A percentile compares a stretch with the other conserved stretches of the same genome.
These are phyloP conservation scores for Mizuhopecten yessoensis DNA, from an alignment of 1,140 invertebrate genomes.

Conservation along the genomic window DNA sequence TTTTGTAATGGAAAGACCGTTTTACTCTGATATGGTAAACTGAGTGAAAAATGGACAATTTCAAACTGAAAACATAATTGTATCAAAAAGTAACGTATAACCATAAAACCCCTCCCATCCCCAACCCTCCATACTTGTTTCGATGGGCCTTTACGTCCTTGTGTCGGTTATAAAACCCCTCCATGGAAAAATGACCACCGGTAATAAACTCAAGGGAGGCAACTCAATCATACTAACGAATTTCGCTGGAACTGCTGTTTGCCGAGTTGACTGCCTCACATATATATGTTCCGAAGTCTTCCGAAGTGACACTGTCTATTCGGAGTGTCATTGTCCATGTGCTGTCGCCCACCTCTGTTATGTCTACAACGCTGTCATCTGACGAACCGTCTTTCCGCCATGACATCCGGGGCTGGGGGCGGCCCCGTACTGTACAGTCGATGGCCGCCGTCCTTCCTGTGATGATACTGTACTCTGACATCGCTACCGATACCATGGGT, in stretches of 20 bases:
- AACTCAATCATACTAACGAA: neutral
- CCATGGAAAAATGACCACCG: too few species aligned
- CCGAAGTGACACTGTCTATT: slow-evolving; percentile 32
- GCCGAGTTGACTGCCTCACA: slow-evolving; percentile 19
- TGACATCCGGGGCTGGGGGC: neutral
- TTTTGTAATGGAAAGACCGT: too few species aligned
- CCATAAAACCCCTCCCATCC: too few species aligned
- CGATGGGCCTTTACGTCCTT: too few species aligned
- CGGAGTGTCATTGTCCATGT: neutral
- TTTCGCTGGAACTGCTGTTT: neutral
- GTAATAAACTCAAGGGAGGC: too few species aligned
- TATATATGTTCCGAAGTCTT: neutral
- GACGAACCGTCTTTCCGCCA: neutral
- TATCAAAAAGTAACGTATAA: too few species aligned
- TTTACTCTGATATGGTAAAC: too few species aligned
- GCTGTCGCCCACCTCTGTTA: neutral
- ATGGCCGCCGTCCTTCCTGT: neutral
- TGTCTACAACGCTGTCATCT: neutral
- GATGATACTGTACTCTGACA: neutral
- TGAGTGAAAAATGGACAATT: too few species aligned
- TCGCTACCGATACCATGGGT: neutral
- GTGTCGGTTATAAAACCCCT: too few species aligned
- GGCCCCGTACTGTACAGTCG: neutral
- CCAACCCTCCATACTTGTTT: too few species aligned
- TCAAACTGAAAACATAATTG: too few species aligned